Conservation (phyloP, 2,113 vertebrate species). For the Leptodactylus fuscus region DNA sequence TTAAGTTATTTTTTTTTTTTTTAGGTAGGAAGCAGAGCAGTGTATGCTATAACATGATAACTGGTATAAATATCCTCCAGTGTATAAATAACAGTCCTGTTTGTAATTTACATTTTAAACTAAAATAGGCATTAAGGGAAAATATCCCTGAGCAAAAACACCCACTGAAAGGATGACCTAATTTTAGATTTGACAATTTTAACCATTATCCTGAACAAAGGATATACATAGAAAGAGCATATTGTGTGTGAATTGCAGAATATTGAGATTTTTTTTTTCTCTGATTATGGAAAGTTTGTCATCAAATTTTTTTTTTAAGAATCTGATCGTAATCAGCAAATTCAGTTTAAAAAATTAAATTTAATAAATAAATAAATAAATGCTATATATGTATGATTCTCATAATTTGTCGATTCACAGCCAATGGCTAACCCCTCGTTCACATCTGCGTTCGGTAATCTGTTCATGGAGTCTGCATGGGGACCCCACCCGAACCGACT, state of each 20-base stretch:
- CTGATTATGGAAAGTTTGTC: neutral
- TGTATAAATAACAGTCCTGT: conserved; percentile 38
- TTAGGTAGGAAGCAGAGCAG: conserved; percentile 16
- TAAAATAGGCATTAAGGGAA: conserved; percentile 39
- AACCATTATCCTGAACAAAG: conserved; percentile 27
- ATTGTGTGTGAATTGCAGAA: neutral
- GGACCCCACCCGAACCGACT: no score
- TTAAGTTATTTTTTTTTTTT: neutral
- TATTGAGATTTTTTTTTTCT: neutral
- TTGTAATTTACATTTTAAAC: conserved; percentile 42
- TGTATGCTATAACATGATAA: conserved; percentile 26
- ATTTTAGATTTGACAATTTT: conserved; percentile 28
- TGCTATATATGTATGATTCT: no score
- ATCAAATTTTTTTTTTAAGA: neutral
- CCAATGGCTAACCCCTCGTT: no score
- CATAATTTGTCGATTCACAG: no score
- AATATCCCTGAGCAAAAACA: conserved; percentile 41
- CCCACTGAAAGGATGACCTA: conserved; percentile 33
- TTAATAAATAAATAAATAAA: no score
- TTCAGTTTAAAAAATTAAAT: no score
- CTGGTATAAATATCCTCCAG: conserved; percentile 32
- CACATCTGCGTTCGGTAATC: no score
- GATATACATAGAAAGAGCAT: neutral
- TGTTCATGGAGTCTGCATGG: no score
- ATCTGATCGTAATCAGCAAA: no score